A percentile compares a stretch with the other conserved stretches of the same genome.
Conservation (phyloP, 1,140 invertebrate genomes). For the Eriosoma lanigerum region DNA sequence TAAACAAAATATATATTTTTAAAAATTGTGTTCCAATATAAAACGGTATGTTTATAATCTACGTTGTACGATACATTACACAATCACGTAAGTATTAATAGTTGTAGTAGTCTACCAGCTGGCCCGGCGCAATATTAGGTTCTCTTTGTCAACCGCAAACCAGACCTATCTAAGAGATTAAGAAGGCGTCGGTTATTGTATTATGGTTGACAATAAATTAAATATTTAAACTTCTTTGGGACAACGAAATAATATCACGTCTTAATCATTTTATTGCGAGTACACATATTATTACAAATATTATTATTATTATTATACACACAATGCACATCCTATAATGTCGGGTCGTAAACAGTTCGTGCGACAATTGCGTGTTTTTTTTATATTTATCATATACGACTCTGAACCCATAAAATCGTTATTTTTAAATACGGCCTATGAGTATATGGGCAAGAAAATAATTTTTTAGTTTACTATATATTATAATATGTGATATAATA, state of each 20-base stretch:
- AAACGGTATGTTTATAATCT: too few relatives aligned
- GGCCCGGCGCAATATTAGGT: too few relatives aligned
- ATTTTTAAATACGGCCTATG: background rate
- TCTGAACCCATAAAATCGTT: constrained; percentile 15
- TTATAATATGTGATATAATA: too few relatives aligned
- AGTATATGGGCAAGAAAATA: background rate
- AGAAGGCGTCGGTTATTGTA: background rate
- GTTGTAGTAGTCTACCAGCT: background rate
- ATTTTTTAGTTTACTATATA: background rate
- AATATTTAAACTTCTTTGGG: background rate
- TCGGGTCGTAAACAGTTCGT: background rate
- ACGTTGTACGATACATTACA: too few relatives aligned
- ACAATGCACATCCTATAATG: background rate
- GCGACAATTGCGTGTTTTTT: background rate
- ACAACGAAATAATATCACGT: background rate
- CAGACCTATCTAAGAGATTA: background rate
- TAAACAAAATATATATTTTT: too few relatives aligned
- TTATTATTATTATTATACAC: background rate
- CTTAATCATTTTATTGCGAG: constrained; percentile 23
- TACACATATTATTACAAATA: background rate
- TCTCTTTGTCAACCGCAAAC: background rate
- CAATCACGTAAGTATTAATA: too few relatives aligned
- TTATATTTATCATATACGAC: background rate
- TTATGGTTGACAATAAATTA: background rate
- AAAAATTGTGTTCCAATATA: too few relatives aligned